Evolutionary conservation across 2,888 invertebrate genomes (phyloP).

Genomic region (Glaucopsyche alexis): DNA sequence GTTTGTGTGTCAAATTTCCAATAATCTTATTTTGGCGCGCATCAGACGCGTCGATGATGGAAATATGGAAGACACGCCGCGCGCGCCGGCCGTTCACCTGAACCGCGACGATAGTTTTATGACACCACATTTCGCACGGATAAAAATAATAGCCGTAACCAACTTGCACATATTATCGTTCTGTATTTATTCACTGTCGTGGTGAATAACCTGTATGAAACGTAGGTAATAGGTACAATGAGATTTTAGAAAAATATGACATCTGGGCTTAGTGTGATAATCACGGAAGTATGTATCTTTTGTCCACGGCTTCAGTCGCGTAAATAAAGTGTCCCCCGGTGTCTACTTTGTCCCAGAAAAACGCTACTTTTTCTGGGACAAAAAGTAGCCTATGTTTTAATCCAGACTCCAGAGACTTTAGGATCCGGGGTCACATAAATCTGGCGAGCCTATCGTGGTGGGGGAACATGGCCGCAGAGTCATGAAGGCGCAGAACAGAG

Average conservation of each 20-base stretch:
- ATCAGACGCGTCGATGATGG: constrained; percentile 73
- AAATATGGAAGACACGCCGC: constrained; percentile 71
- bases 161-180: constrained; percentile 39
- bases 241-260: background rate
- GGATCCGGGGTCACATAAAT: no score
- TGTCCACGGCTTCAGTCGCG: no score
- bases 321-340: no score
- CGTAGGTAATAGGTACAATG: background rate
- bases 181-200: background rate
- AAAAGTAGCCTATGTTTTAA: no score
- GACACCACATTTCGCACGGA: constrained; percentile 62
- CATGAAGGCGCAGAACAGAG: no score
- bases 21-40: constrained; percentile 79
- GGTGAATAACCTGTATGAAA: background rate
- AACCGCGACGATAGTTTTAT: constrained; percentile 70
- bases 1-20: constrained; percentile 71
- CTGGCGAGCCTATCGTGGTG: no score
- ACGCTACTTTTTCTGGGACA: no score
- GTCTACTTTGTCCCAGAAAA: no score
- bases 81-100: constrained; percentile 71
- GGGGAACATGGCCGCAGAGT: no score
- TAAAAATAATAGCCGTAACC: constrained; percentile 74
- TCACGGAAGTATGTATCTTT: no score
- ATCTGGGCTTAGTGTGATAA: no score
- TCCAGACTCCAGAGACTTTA: no score